Base-by-base conservation (phyloP, 2,888 invertebrate species). In the Corbicula japonica region DNA sequence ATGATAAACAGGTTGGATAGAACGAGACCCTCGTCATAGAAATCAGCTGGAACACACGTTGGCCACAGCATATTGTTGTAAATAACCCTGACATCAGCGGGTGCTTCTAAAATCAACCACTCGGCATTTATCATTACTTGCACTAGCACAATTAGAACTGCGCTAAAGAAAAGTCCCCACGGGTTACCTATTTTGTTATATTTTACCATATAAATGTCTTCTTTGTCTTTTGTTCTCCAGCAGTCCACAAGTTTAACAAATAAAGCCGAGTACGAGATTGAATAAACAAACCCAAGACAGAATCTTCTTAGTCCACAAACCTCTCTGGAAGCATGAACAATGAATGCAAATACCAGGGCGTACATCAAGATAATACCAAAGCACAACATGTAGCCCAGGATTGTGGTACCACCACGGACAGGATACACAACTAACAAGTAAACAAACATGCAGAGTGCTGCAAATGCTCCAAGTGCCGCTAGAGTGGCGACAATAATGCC, bases 271-370 rank as follows among this genome's bases (percentile, higher is more conserved):
- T 94, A 94, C 34, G 93, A 91, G 41, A 94, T 87, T 15, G 93
- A 90, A 79, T 94, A 94, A 12, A 93, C 92, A 18, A 94, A 84
- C 8, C 94, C 94, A 23, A 94, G 92, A 35, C 92, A 87, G 83
- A 94, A 94, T 60, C 94, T 87, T n/a, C 94, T 89, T 12, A 94
- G 88, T 8, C 92, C 93, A 77, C 94, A 94, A 1, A 93, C 90
- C 15, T 90, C 89, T 12, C 87, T 88, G 0, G 91, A 91, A 5
- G 94, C 93, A 63, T 92, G 92, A 8, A 93, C 86, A 32, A 94
- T 89, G 86, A 94, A 94, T 18, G 93, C 92, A 80, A 94, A 93
- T 76, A 93, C 94, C 46, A 93, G 89, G 2, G 91, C 89, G 80
- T 93, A 94, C 73, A 94, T 83, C 18, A 93, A 80, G 30, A 94